Evolutionary conservation across 2,797 vertebrate genomes (phyloP).

Genomic region (Benthosema pterotum): DNA sequence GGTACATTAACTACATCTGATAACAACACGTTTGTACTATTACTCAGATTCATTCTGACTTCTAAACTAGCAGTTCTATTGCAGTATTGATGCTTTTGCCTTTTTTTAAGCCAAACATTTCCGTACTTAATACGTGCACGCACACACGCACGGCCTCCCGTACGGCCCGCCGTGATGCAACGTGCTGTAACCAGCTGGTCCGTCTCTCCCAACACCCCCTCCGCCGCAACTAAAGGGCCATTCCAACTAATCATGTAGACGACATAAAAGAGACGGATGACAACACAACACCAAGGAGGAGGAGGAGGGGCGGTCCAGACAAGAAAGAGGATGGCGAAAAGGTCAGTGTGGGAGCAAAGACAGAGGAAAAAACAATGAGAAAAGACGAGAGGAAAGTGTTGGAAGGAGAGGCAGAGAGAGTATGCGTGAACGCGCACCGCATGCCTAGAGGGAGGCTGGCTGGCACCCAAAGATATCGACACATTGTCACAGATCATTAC

Average conservation of each 20-base stretch:
- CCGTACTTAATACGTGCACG: no score
- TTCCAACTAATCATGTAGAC: slow-evolving; percentile 34
- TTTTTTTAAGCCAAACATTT: no score
- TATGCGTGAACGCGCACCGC: not conserved
- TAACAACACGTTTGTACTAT: no score
- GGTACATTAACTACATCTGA: no score
- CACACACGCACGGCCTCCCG: no score
- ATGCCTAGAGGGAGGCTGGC: slow-evolving; percentile 47
- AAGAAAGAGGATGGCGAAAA: slow-evolving; percentile 29
- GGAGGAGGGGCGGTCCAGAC: slow-evolving; percentile 13
- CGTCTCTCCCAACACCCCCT: slow-evolving; percentile 10
- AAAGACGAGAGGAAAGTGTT: slow-evolving; percentile 2
- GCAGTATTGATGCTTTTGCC: no score
- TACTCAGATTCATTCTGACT: no score
- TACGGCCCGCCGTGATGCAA: slow-evolving; percentile 42
- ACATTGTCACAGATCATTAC: slow-evolving; percentile 59
- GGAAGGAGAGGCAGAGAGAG: not conserved
- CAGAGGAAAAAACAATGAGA: not conserved
- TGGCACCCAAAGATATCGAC: slow-evolving; percentile 63
- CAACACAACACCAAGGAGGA: slow-evolving; percentile 22
- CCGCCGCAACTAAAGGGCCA: slow-evolving; percentile 36
- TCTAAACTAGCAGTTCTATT: no score
- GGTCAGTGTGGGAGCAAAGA: slow-evolving; percentile 5
- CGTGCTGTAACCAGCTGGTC: slow-evolving; percentile 33
- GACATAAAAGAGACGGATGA: slow-evolving; percentile 37